Base-by-base conservation (phyloP, 2,797 vertebrate species). In the Ateles fusciceps region DNA sequence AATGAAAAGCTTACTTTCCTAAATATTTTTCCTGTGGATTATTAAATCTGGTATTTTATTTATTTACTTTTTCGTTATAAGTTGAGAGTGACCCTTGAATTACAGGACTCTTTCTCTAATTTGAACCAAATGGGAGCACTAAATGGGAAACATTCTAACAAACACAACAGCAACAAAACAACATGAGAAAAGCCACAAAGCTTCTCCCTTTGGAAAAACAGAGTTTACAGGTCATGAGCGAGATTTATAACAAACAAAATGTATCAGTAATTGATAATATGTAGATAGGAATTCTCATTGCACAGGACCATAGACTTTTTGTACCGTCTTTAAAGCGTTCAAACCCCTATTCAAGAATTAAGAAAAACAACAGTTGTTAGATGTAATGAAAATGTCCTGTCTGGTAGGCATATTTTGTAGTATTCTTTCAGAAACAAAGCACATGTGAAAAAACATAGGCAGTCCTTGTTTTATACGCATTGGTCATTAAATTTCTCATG, bases 401-500 rank as follows among this genome's bases (percentile, higher is more conserved):
- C 30, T 78, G 48, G 48, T 78, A 87, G 61, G 28, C 74, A 85
- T 33, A 86, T 74, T 91, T 85, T 76, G 74, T 75, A 72, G 1
- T 19, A 39, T 89, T 90, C 50, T 89, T 95, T 85, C 88, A 68
- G 85, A 95, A 96, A 83, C 22, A 86, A 94, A 96, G 61, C 83
- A 44, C 72, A 59, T 72, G 52, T 89, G 90, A 97, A 94, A 90
- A 96, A 55, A 71, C 26, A 46, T 14, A 85, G 9, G 9, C 48
- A 8, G 39, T 30, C 36, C 91, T 89, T 89, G 85, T 76, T 95
- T 92, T 85, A 93, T 81, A 91, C 36, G 26, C 87, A 59, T 50
- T 91, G 44, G 50, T 95, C 81, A 76, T 96, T 94, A 97, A 96
- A 80, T 95, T 81, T 83, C 52, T 84, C 61, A 76, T 52, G 79